These are phyloP conservation scores for Listronotus bonariensis DNA, from an alignment of 1,140 invertebrate species.

Conservation along the genomic window DNA sequence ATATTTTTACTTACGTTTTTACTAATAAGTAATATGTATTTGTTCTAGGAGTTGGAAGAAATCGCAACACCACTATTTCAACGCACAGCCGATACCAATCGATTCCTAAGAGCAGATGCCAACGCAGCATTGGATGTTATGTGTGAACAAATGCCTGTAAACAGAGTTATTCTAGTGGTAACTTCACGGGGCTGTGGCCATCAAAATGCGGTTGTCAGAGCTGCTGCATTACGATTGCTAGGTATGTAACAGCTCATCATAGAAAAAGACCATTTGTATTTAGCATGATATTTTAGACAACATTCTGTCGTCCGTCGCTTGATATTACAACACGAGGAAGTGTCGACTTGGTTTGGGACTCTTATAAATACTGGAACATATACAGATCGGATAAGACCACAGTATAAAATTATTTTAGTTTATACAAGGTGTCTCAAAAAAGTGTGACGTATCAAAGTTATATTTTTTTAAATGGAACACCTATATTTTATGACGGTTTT, in stretches of 20 bases:
- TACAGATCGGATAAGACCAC: too few species aligned
- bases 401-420: too few species aligned
- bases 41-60: slow-evolving; percentile 80
- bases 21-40: background rate
- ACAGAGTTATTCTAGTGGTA: slow-evolving; percentile 61
- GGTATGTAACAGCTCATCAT: slow-evolving; percentile 12
- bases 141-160: slow-evolving; percentile 70
- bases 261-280: too few species aligned
- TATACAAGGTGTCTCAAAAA: too few species aligned
- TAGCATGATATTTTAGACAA: too few species aligned
- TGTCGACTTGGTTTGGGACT: too few species aligned
- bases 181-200: slow-evolving; percentile 68
- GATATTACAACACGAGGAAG: too few species aligned
- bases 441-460: too few species aligned
- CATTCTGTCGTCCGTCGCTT: too few species aligned
- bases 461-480: too few species aligned
- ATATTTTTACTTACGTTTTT: slow-evolving; percentile 15
- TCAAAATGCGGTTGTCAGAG: slow-evolving; percentile 83
- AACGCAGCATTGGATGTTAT: slow-evolving; percentile 80
- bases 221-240: slow-evolving; percentile 78
- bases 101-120: slow-evolving; percentile 87
- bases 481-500: too few species aligned
- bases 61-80: slow-evolving; percentile 78
- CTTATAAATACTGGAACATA: too few species aligned
- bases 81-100: slow-evolving; percentile 89